phyloP scores from a whole-genome alignment of 2,888 invertebrate genomes.

The Branchellion lobata region DNA sequence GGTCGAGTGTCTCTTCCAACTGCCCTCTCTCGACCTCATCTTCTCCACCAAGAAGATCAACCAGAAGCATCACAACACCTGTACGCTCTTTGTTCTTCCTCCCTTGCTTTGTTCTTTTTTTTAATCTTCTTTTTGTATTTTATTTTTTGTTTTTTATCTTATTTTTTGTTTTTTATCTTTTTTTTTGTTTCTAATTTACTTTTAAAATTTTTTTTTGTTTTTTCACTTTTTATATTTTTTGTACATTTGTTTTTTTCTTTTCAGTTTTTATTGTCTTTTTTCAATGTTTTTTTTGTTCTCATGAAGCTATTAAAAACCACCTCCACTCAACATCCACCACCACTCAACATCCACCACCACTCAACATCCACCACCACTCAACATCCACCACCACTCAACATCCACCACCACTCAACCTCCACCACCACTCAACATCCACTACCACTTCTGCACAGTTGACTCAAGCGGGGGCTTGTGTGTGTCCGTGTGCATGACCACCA shows the following conservation, averaged over 20 bases:
- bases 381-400: neutral
- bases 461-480: conserved; percentile 87
- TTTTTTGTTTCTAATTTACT: no score
- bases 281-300: no score
- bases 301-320: no score
- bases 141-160: no score
- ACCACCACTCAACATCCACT: no score
- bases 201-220: neutral
- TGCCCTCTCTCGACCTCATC: conserved; percentile 94
- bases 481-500: conserved; percentile 92
- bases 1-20: conserved; percentile 56
- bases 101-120: neutral
- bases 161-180: no score
- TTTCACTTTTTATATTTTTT: neutral
- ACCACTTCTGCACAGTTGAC: no score
- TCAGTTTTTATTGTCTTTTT: no score
- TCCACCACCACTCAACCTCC: neutral
- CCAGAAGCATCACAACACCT: neutral
- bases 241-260: no score
- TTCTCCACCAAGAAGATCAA: conserved; percentile 70
- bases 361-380: neutral
- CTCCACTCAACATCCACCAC: no score
- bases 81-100: neutral
- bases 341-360: no score
- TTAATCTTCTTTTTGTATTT: neutral